phyloP scores from a whole-genome alignment of 1,140 invertebrate species.

The Trinorchestia longiramus region DNA sequence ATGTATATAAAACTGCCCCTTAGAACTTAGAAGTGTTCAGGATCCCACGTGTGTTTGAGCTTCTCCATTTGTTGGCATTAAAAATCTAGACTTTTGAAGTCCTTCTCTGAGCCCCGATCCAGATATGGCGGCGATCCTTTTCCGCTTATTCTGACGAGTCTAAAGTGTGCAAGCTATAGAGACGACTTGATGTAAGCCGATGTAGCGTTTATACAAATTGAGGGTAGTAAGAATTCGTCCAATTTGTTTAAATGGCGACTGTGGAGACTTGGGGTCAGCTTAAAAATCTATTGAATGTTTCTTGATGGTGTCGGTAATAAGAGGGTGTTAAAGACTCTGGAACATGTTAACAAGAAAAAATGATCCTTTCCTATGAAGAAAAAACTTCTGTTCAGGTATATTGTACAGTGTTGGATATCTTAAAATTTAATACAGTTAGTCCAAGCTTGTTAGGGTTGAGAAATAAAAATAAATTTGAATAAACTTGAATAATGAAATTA shows the following conservation, averaged over 20 bases:
- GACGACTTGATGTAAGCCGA: constrained; percentile 27
- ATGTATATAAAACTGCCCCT: too few relatives aligned
- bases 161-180: constrained; percentile 16
- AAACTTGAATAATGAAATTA: too few relatives aligned
- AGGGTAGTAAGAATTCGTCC: constrained; percentile 43
- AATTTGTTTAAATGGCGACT: constrained; percentile 51
- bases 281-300: background rate
- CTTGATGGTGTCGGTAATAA: constrained; percentile 35
- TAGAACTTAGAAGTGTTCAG: background rate
- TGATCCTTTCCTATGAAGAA: background rate
- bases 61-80: background rate
- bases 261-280: background rate
- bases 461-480: background rate
- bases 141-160: constrained; percentile 4
- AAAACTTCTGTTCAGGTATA: background rate
- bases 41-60: background rate
- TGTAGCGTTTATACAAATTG: constrained; percentile 49
- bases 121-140: background rate
- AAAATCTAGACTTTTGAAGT: background rate
- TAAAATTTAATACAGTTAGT: background rate
- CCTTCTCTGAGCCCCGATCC: background rate
- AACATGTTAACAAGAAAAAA: background rate
- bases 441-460: background rate
- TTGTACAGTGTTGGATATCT: background rate
- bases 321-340: background rate